Conservation (phyloP, 2,797 vertebrate genomes). For the Eidolon dupreanum region DNA sequence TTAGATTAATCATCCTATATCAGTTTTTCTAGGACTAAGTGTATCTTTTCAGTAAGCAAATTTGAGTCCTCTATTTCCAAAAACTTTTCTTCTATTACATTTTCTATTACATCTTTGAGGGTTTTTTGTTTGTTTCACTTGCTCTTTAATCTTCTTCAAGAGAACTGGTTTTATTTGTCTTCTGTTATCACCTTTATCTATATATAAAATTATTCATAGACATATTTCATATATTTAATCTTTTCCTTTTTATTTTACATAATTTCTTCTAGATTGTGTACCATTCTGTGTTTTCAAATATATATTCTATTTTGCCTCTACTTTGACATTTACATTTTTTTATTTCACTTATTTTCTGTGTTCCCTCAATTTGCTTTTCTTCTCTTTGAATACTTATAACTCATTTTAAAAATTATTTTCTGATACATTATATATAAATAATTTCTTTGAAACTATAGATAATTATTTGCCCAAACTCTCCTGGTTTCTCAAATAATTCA, state of each 20-base stretch:
- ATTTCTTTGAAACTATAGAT: neutral
- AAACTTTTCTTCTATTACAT: slow-evolving; percentile 35
- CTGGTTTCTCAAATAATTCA: neutral
- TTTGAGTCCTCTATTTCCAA: neutral
- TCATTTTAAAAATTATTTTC: neutral
- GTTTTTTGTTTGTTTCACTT: neutral
- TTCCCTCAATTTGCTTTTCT: neutral
- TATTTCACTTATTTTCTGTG: neutral
- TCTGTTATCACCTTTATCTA: neutral
- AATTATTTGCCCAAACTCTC: neutral
- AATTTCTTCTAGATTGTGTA: neutral
- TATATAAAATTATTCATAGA: neutral
- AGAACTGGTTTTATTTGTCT: neutral
- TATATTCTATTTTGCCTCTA: neutral
- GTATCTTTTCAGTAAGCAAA: neutral
- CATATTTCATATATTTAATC: neutral
- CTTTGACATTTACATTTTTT: neutral
- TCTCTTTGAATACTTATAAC: neutral
- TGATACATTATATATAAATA: neutral
- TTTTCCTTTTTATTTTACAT: neutral
- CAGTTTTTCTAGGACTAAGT: neutral
- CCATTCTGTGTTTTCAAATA: neutral
- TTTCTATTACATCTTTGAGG: slow-evolving; percentile 18
- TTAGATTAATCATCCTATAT: neutral
- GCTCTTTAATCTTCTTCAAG: neutral